Conservation (phyloP, 2,888 invertebrate genomes). For the Drosophila kambysellisi region DNA sequence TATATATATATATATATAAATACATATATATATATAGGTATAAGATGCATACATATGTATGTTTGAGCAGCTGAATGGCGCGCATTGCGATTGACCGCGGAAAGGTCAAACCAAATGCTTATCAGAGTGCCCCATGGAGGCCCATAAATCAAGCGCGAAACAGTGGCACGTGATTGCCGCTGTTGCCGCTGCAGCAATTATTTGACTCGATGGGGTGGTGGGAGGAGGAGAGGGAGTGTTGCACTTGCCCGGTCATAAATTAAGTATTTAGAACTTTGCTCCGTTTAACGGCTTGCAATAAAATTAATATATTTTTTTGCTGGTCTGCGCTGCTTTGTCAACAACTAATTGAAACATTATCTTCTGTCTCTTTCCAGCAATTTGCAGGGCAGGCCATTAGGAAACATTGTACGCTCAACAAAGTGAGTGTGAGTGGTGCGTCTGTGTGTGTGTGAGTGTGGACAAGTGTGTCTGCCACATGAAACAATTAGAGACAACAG, state of each 20-base stretch:
- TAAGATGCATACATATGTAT: neutral
- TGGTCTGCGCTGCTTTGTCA: conserved; percentile 49
- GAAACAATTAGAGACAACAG: conserved; percentile 64
- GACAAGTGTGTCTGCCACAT: conserved; percentile 49
- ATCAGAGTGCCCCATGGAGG: conserved; percentile 30
- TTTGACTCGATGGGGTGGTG: neutral
- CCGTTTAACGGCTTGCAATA: conserved; percentile 57
- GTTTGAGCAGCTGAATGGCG: conserved; percentile 6
- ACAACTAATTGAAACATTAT: conserved; percentile 72
- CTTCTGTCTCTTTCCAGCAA: conserved; percentile 46
- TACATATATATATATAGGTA: conserved; percentile 4
- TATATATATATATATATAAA: neutral
- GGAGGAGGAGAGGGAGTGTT: neutral
- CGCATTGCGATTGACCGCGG: conserved; percentile 1
- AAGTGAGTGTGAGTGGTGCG: neutral
- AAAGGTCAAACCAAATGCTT: conserved; percentile 43
- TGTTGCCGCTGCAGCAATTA: conserved; percentile 17
- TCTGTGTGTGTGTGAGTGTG: conserved; percentile 10
- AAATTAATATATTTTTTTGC: conserved; percentile 49
- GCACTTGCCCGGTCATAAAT: conserved; percentile 45
- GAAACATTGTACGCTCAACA: conserved; percentile 29
- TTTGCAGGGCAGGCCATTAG: conserved; percentile 40
- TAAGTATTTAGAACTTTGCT: conserved; percentile 58
- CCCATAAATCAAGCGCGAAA: conserved; percentile 35
- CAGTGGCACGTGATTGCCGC: conserved; percentile 55